These are phyloP conservation scores for Psephotus haematonotus DNA, from an alignment of 2,113 vertebrate genomes.

Conservation along the genomic window DNA sequence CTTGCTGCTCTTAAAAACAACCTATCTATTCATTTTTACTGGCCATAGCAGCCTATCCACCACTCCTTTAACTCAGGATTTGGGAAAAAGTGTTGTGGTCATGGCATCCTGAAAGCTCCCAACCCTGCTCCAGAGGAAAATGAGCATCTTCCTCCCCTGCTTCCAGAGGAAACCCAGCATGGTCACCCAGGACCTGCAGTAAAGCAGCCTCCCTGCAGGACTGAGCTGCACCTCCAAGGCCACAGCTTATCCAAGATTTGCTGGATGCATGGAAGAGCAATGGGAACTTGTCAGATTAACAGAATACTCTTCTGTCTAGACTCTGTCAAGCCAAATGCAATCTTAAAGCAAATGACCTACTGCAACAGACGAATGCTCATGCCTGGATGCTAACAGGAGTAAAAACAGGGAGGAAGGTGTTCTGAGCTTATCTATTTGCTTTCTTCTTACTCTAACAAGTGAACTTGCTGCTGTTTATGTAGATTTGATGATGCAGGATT, in stretches of 20 bases:
- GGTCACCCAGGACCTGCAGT: neutral
- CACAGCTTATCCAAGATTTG: neutral
- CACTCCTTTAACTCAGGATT: neutral
- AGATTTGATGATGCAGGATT: neutral
- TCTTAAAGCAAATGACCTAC: slow-evolving; percentile 20
- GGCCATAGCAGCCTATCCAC: neutral
- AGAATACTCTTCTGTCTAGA: neutral
- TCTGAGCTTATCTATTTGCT: neutral
- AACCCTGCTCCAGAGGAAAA: neutral
- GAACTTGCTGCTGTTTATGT: neutral
- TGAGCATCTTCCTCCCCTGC: neutral
- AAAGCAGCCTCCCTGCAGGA: neutral
- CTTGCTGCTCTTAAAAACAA: neutral
- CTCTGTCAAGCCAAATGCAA: slow-evolving; percentile 17
- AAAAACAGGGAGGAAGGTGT: neutral
- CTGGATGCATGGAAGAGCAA: neutral
- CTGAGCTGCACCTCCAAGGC: fast-evolving
- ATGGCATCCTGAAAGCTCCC: neutral
- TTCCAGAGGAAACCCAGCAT: neutral
- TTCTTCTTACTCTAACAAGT: neutral
- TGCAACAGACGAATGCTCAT: neutral
- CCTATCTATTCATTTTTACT: neutral
- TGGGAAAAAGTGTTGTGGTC: neutral
- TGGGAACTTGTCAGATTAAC: slow-evolving; percentile 25
- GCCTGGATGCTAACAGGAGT: neutral